phyloP scores from a whole-genome alignment of 2,888 invertebrate species.

The Therioaphis trifolii region DNA sequence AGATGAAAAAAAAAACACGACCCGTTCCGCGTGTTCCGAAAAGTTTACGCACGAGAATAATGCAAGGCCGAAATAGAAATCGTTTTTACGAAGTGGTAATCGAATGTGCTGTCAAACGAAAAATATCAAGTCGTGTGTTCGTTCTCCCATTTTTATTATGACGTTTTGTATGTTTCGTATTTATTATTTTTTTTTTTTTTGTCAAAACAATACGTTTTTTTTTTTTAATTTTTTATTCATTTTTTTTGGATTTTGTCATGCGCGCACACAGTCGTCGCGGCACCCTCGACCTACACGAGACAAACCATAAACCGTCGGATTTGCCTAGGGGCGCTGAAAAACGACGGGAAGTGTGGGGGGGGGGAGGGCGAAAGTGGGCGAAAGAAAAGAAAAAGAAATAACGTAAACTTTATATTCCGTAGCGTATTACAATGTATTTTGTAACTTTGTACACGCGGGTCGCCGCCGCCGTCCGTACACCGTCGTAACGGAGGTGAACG shows the following conservation, averaged over 20 bases:
- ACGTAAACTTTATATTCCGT: not conserved
- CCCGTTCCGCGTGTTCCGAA: not conserved
- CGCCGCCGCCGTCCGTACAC: not conserved
- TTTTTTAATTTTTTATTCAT: too few species aligned
- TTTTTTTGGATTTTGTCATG: conserved; percentile 2
- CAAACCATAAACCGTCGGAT: not conserved
- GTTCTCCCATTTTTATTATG: too few species aligned
- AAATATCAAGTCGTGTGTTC: too few species aligned
- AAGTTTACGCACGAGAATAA: not conserved
- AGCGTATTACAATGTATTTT: not conserved
- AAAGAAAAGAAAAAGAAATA: not conserved
- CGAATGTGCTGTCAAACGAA: too few species aligned
- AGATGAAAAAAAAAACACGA: not conserved
- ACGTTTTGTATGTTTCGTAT: not conserved
- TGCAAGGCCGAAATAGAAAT: too few species aligned
- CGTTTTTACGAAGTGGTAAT: too few species aligned
- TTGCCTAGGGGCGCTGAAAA: not conserved
- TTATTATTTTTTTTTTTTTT: not conserved
- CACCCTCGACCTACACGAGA: not conserved
- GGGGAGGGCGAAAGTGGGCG: not conserved
- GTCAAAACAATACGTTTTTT: conserved; percentile 21
- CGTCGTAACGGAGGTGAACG: not conserved
- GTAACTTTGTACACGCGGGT: not conserved
- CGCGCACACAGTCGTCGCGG: not conserved
- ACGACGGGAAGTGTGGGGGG: not conserved